A percentile compares a stretch with the other conserved stretches of the same genome.
Conservation (phyloP, 2,888 invertebrate species). For the Nezara viridula region DNA sequence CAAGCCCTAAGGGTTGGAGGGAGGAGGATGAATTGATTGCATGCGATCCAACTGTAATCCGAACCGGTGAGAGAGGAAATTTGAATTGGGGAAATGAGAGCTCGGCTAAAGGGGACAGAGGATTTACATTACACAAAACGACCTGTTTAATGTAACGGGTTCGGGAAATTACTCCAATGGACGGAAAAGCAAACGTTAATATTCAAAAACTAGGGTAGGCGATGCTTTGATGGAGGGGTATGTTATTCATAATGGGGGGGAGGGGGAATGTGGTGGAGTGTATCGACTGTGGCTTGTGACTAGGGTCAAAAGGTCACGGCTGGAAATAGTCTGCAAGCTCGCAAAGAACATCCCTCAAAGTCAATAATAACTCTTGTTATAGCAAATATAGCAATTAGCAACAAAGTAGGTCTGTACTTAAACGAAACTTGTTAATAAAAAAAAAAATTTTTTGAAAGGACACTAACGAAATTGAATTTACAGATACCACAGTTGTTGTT, state of each 20-base stretch:
- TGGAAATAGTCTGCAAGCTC: slow-evolving; percentile 1
- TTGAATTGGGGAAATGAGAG: slow-evolving; percentile 44
- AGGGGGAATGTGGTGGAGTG: slow-evolving; percentile 11
- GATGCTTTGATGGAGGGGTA: not conserved
- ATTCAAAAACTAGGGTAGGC: slow-evolving; percentile 7
- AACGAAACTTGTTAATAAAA: not conserved
- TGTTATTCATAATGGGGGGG: slow-evolving; percentile 39
- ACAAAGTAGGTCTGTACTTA: not conserved
- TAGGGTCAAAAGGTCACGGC: slow-evolving; percentile 43
- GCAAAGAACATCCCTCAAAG: not conserved
- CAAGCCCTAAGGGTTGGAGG: not conserved
- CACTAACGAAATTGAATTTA: too few species aligned
- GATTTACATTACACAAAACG: slow-evolving; percentile 21
- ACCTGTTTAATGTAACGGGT: slow-evolving; percentile 29
- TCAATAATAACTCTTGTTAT: not conserved
- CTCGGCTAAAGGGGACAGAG: not conserved
- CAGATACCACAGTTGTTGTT: too few species aligned
- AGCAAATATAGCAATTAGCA: not conserved
- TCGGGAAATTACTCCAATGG: slow-evolving; percentile 15
- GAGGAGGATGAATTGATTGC: not conserved
- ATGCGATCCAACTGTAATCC: slow-evolving; percentile 28
- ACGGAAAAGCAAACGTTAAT: slow-evolving; percentile 26
- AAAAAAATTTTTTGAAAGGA: too few species aligned
- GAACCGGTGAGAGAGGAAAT: slow-evolving; percentile 42
- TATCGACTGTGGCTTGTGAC: slow-evolving; percentile 22